Evolutionary conservation across 2,888 invertebrate species (phyloP), one percentile per base, ranked within the genome.

Genomic region (Sinhomidia bicolor): DNA sequence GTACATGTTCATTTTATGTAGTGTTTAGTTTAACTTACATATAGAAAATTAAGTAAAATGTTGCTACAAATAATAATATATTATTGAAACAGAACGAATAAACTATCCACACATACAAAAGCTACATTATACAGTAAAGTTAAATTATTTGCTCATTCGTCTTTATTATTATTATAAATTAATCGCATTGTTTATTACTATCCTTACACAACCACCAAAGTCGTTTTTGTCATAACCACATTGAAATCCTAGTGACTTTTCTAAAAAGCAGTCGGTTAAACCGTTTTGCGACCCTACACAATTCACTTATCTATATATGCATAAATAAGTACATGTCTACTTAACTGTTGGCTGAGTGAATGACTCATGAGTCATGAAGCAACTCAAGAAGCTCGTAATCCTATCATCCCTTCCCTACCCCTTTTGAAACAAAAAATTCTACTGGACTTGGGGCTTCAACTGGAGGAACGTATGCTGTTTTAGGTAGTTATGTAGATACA

Each of bases 1-100:
- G 36, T 29, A 62, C 57, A 23, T 36, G 65, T 68, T 62, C 36
- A 17, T 68, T 68, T 36, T 68, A 68, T n/a, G 65, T 68, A 68
- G 62, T n/a, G n/a, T n/a, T n/a, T n/a, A n/a, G n/a, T n/a, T n/a
- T n/a, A n/a, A n/a, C 3, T 36, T 36, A 36, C 36, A 7, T 36
- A 36, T 7, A 7, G 36, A 36, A 36, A n/a, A 36, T 36, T 5
- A 36, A 36, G 36, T 36, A 36, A 5, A 36, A 36, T 36, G 36
- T 36, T 36, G 36, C 36, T 36, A 36, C 4, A 36, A 36, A 36
- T 36, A 36, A 3, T 36, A 7, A 36, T 36, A 36, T 36, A 36
- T 5, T 7, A 36, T 36, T 36, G 36, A 36, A 36, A 36, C n/a
- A 36, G 36, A 36, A 36, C 36, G 7, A 36, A 36, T 36, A 36